Evolutionary conservation across 2,797 vertebrate genomes (phyloP), one percentile per base, ranked within the genome.

Genomic region (Picus viridis): DNA sequence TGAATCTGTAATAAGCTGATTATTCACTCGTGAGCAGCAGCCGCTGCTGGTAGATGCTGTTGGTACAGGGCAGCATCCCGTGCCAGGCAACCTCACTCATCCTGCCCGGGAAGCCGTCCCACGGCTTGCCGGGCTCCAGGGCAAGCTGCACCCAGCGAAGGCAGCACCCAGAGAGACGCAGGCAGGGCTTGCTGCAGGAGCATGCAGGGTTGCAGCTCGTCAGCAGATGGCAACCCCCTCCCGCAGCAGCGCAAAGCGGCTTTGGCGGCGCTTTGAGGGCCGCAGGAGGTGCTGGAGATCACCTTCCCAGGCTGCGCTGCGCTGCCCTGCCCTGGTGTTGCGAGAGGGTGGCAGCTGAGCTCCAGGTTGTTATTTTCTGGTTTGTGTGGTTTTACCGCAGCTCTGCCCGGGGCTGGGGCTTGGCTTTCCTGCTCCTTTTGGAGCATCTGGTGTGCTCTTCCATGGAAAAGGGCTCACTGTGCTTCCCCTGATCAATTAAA

Each of bases 151-250:
- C 56, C 7, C 47, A 1, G n/a, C 20, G 16, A 26, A 29, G 51
- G 27, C 64, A n/a, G 75, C 1, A 30, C 53, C 27, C 1, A 24
- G 15, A 54, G 90, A 36, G 65, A 26, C n/a, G 43, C 19, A 23
- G 32, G 67, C 68, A 69, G 67, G 26, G 65, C 26, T 86, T 1
- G 78, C 43, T n/a, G 43, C 64, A 49, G 64, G 43, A 67, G 43
- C 43, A 0, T 95, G 95, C 94, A 93, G 89, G 91, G 91, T 90
- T 93, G 90, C 27, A 3, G 83, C 67, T 93, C 47, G 93, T 86
- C 94, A 59, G 94, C 95, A 96, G 95, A 93, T 95, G 95, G 95
- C 95, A 96, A 95, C 70, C 41, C 93, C 93, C 65, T 90, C 93
- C 95, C 67, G 90, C 94, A 2, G 70, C 90, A 78, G 51, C 1